A percentile compares a stretch with the other conserved stretches of the same genome.
phyloP scores from a whole-genome alignment of 2,797 vertebrate species.

The Amblyraja radiata region DNA sequence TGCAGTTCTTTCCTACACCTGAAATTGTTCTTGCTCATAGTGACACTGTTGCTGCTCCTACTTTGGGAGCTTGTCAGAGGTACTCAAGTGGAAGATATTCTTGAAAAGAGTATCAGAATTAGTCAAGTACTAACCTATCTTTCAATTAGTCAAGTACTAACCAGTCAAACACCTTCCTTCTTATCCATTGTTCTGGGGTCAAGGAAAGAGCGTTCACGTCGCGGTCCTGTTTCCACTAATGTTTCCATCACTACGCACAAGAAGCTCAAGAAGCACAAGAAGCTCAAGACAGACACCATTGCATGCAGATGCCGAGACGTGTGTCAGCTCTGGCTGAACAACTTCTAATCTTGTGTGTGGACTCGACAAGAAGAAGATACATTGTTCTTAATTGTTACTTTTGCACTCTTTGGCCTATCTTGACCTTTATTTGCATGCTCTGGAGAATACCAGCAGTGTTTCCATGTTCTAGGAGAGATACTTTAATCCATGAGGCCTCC shows the following conservation, averaged over 20 bases:
- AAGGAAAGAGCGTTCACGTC: too few species aligned
- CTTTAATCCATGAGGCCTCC: not conserved
- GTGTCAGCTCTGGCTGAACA: too few species aligned
- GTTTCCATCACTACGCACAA: too few species aligned
- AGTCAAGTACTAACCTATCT: not conserved
- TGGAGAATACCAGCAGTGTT: not conserved
- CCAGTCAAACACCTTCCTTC: not conserved
- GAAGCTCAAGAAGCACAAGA: too few species aligned
- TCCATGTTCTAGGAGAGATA: not conserved
- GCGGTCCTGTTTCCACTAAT: too few species aligned
- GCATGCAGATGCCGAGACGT: too few species aligned
- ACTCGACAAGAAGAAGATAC: too few species aligned
- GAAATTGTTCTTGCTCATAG: not conserved
- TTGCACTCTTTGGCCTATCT: not conserved
- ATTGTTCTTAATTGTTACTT: not conserved
- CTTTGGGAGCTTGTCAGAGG: not conserved
- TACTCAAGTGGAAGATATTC: not conserved
- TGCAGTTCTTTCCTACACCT: not conserved
- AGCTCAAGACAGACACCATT: too few species aligned
- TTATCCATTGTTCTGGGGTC: not conserved
- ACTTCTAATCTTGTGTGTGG: too few species aligned
- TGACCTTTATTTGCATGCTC: not conserved
- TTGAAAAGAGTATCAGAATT: not conserved
- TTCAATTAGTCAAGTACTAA: not conserved
- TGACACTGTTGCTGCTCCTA: not conserved